These are phyloP conservation scores for Diplodus sargus DNA, from an alignment of 2,797 vertebrate genomes.

Conservation along the genomic window DNA sequence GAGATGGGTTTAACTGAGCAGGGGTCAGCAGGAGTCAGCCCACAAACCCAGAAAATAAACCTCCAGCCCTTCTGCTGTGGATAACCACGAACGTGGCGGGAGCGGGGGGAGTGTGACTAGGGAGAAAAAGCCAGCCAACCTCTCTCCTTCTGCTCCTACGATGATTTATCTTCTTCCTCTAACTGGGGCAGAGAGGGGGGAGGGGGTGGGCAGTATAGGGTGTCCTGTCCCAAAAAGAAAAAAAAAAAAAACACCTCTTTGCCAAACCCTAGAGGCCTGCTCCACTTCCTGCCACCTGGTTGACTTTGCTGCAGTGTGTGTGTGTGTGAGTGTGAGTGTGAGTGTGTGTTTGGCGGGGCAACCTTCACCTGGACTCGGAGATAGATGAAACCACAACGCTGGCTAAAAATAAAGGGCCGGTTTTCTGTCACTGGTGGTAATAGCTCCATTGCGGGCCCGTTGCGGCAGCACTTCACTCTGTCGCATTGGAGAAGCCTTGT, in stretches of 20 bases:
- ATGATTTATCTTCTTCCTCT: slow-evolving; percentile 79
- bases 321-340: slow-evolving; percentile 13
- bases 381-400: slow-evolving; percentile 37
- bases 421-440: slow-evolving; percentile 45
- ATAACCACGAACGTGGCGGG: slow-evolving; percentile 51
- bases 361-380: slow-evolving; percentile 63
- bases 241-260: slow-evolving; percentile 38
- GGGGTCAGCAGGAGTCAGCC: slow-evolving; percentile 32
- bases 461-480: slow-evolving; percentile 49
- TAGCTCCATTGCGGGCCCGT: slow-evolving; percentile 20
- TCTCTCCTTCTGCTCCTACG: slow-evolving; percentile 62
- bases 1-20: slow-evolving; percentile 9
- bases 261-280: slow-evolving; percentile 79
- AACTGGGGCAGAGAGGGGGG: slow-evolving; percentile 72
- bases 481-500: slow-evolving; percentile 44
- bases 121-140: slow-evolving; percentile 55
- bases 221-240: slow-evolving; percentile 65
- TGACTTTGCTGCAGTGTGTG: slow-evolving; percentile 70
- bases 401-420: slow-evolving; percentile 53
- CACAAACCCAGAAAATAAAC: slow-evolving; percentile 57
- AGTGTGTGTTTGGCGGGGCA: background rate
- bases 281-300: slow-evolving; percentile 83
- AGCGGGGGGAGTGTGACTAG: slow-evolving; percentile 36
- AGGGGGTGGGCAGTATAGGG: slow-evolving; percentile 59
- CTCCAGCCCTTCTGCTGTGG: slow-evolving; percentile 20